phyloP scores from a whole-genome alignment of 2,888 invertebrate genomes.

The Eupithecia inturbata region DNA sequence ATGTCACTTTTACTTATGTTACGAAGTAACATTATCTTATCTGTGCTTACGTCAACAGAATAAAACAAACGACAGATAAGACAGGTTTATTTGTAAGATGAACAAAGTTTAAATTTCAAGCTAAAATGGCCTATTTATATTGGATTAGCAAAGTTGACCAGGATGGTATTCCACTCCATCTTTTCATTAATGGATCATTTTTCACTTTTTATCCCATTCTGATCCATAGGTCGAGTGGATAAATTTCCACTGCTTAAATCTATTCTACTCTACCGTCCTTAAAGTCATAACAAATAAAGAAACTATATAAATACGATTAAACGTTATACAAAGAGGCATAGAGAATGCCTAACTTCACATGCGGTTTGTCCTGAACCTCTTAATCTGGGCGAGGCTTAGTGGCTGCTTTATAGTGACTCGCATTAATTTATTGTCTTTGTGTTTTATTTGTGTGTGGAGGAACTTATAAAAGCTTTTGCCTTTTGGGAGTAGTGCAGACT shows the following conservation, averaged over 20 bases:
- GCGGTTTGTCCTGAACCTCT: conserved; percentile 62
- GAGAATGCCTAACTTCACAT: conserved; percentile 62
- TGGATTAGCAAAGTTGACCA: no score
- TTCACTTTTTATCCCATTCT: no score
- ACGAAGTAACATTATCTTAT: no score
- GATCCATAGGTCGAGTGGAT: no score
- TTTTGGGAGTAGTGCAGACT: conserved; percentile 47
- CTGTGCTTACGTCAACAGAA: no score
- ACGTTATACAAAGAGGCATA: conserved; percentile 54
- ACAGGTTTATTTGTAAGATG: not conserved
- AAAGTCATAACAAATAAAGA: conserved; percentile 1
- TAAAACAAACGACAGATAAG: no score
- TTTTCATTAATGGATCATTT: no score
- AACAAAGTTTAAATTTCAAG: not conserved
- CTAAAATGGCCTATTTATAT: no score
- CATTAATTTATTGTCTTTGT: conserved; percentile 74
- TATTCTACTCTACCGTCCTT: no score
- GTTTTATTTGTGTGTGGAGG: conserved; percentile 59
- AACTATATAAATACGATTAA: conserved; percentile 50
- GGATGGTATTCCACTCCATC: no score
- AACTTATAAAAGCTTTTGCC: conserved; percentile 62
- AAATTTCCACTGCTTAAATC: no score
- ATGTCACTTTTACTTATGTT: no score
- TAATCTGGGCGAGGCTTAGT: conserved; percentile 68
- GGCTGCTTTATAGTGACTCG: conserved; percentile 59